Base-by-base conservation (phyloP, 2,797 vertebrate species). In the Onychomys arenicola region DNA sequence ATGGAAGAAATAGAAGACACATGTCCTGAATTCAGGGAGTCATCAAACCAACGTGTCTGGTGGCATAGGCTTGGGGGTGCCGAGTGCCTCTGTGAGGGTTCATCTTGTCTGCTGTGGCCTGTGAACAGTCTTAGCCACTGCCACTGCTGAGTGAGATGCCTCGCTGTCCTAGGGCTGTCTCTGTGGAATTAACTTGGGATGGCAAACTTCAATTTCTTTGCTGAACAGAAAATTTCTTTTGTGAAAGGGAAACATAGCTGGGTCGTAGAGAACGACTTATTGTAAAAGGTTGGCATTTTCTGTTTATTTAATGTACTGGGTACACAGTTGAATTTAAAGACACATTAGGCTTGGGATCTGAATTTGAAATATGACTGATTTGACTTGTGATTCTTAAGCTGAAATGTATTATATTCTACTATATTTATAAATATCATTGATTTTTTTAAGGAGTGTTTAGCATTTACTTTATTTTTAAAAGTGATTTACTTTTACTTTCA, bases 341-440 rank as follows among this genome's bases (percentile, higher is more conserved):
- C 23, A 91, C 17, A 75, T 16, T 17, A 57, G 37, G 11, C 43
- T 63, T 91, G 23, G 67, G 43, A 80, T 91, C 90, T 37, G 27
- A 87, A 32, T 71, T 95, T 87, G 82, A 96, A 96, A 84, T 77
- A 77, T n/a, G 9, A n/a, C 52, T 93, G 19, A 69, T 69, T 93
- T 89, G 75, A 91, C 11, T 86, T 87, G 73, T 0, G 14, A 80
- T 91, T 96, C 80, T 85, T 78, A 89, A 86, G 55, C 43, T 69
- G 43, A 93, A 94, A 87, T 94, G 34, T 23, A 32, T 87, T 27
- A 17, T 83, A 63, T 91, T 91, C 82, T 92, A 86, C 5, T 89
- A 84, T 78, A 34, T 76, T 92, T 90, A 16, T 61, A 94, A 87
- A 32, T 91, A 69, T 4, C 78, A 65, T 80, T 96, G 49, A 27